Percentiles rank a stretch among this genome's conserved stretches.
These are phyloP conservation scores for Chelidonichthys spinosus DNA, from an alignment of 2,797 vertebrate genomes.

Conservation along the genomic window DNA sequence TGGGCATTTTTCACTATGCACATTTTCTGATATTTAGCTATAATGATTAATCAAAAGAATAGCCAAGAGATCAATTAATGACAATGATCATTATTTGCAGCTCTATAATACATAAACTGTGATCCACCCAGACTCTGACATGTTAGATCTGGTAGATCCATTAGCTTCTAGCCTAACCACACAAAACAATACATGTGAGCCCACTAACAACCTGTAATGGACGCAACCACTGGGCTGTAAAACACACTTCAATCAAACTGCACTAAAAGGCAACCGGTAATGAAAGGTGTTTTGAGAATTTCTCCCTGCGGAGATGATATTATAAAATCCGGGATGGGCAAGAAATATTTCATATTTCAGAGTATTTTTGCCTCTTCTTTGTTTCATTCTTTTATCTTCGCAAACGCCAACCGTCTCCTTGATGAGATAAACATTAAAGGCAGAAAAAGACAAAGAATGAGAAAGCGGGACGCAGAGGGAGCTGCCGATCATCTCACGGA, in stretches of 20 bases:
- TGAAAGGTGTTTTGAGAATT: too few species aligned
- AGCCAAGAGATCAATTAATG: not conserved
- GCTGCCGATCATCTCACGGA: slow-evolving; percentile 59
- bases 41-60: not conserved
- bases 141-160: too few species aligned
- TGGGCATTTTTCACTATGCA: not conserved
- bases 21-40: not conserved
- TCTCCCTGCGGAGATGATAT: too few species aligned
- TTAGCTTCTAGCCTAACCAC: too few species aligned
- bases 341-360: not conserved
- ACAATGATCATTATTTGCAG: not conserved
- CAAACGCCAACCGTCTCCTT: slow-evolving; percentile 36
- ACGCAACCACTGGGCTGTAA: too few species aligned
- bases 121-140: too few species aligned
- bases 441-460: not conserved
- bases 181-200: too few species aligned
- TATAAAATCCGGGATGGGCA: not conserved
- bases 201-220: too few species aligned
- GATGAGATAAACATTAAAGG: slow-evolving; percentile 63
- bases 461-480: slow-evolving; percentile 19
- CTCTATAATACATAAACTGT: not conserved
- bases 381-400: slow-evolving; percentile 31
- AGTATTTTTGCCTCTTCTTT: slow-evolving; percentile 5
- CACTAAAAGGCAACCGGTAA: too few species aligned
- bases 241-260: too few species aligned